These are phyloP conservation scores for Bombus turneri DNA, from an alignment of 1,140 invertebrate species.

Conservation along the genomic window DNA sequence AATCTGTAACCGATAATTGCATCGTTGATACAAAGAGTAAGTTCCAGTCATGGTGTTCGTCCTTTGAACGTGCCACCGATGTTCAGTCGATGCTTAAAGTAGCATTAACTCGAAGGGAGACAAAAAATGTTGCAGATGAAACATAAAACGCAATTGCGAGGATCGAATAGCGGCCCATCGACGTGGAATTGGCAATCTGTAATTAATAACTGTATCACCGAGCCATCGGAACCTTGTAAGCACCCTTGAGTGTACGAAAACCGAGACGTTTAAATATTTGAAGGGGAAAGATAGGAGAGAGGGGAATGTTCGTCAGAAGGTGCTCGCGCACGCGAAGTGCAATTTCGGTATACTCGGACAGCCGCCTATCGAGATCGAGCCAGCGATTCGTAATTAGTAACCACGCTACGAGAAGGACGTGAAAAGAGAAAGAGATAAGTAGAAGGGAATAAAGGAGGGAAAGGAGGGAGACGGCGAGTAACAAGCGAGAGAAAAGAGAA, in stretches of 20 bases:
- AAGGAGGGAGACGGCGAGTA: neutral
- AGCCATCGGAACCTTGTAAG: neutral
- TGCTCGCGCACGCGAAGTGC: conserved; percentile 6
- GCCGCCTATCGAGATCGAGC: conserved; percentile 32
- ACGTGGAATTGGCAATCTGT: neutral
- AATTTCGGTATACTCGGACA: conserved; percentile 41
- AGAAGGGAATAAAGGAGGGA: conserved; percentile 29
- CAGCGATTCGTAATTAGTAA: conserved; percentile 50
- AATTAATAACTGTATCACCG: conserved; percentile 38
- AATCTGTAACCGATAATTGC: neutral
- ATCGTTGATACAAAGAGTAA: neutral
- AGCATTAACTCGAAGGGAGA: neutral
- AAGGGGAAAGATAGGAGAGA: neutral
- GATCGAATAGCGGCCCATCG: neutral
- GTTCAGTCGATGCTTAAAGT: neutral
- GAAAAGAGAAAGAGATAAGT: neutral
- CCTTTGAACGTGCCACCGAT: no score
- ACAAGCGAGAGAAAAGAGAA: conserved; percentile 29
- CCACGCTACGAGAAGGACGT: conserved; percentile 9
- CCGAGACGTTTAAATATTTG: neutral
- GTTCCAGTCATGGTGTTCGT: neutral
- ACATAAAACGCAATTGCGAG: neutral
- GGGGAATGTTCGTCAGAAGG: neutral
- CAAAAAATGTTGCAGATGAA: neutral
- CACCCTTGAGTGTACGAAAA: neutral